Evolutionary conservation across 1,140 invertebrate genomes (phyloP).

Genomic region (Aleiodes sp.): DNA sequence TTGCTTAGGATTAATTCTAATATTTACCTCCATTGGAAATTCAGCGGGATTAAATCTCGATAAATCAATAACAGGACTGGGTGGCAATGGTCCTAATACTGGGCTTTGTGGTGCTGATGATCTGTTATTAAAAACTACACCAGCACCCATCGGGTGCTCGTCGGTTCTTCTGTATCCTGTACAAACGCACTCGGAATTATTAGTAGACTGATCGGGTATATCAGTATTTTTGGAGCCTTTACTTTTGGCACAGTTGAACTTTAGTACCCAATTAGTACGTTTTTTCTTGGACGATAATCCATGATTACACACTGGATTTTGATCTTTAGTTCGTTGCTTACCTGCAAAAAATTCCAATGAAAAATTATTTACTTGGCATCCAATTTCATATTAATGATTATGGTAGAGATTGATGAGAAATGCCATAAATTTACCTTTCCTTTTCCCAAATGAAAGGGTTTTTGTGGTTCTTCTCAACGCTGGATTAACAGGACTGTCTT

Average conservation of each 20-base stretch:
- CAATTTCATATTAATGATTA: background rate
- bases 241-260: conserved; percentile 70
- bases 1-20: too few relatives aligned
- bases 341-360: conserved; percentile 16
- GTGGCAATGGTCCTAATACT: conserved; percentile 53
- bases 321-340: conserved; percentile 61
- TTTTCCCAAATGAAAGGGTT: conserved; percentile 61
- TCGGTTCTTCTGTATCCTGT: conserved; percentile 71
- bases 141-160: conserved; percentile 66
- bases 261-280: conserved; percentile 71
- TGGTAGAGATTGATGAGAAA: conserved; percentile 20
- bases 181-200: conserved; percentile 70
- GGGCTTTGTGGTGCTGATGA: conserved; percentile 58
- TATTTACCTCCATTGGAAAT: conserved; percentile 70
- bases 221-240: conserved; percentile 66
- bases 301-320: conserved; percentile 61
- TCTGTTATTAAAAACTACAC: conserved; percentile 65
- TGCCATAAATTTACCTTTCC: conserved; percentile 29
- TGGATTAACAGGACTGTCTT: conserved; percentile 50
- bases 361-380: background rate
- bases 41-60: conserved; percentile 71
- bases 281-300: conserved; percentile 67
- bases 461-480: conserved; percentile 60
- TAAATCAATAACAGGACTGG: conserved; percentile 69
- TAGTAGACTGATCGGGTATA: conserved; percentile 63